Evolutionary conservation across 92 coral and sea anemone genomes (phyloP), one percentile per base, ranked within the genome.

Genomic region (Metridium senile): DNA sequence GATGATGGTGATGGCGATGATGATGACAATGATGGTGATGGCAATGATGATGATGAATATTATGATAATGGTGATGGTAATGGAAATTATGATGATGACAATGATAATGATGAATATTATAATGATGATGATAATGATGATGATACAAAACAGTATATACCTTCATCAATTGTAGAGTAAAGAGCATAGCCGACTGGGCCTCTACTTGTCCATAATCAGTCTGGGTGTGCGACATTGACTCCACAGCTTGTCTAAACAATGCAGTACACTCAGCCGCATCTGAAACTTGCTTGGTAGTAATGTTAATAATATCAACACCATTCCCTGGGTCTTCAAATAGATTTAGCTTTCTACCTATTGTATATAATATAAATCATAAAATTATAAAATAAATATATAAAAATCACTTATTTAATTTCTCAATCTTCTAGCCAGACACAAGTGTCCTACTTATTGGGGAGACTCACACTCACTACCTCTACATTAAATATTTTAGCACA

Each of bases 181-280:
- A 91, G 71, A 91, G 69, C 32, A 83, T 58, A 30, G 97, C 71
- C 9, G 97, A 75, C 39, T 85, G 82, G 1, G 93, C 71, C 33
- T 91, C 93, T 26, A 61, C 76, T 22, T 47, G 59, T 20, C 91
- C 91, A 85, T 81, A 91, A 51, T 91, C 97, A 34, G 86, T 88
- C 54, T 79, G 83, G 16, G 85, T 62, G 51, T 85, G 89, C 17
- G 78, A 58, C 62, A 88, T 88, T 49, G 84, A 76, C 35, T 79
- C 87, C 87, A 89, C 77, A 3, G 89, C 93, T 59, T 85, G 89
- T 58, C 97, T 84, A 79, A 82, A 91, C 63, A 89, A 7, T 66
- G 77, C 66, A 23, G 93, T 88, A 74, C 97, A 91, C 70, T 91
- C 97, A 28, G 93, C 93, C 0, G 97, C 93, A 85, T 91, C 89